These are phyloP conservation scores for Morpho deidamia DNA, from an alignment of 2,888 invertebrate genomes.

Conservation along the genomic window DNA sequence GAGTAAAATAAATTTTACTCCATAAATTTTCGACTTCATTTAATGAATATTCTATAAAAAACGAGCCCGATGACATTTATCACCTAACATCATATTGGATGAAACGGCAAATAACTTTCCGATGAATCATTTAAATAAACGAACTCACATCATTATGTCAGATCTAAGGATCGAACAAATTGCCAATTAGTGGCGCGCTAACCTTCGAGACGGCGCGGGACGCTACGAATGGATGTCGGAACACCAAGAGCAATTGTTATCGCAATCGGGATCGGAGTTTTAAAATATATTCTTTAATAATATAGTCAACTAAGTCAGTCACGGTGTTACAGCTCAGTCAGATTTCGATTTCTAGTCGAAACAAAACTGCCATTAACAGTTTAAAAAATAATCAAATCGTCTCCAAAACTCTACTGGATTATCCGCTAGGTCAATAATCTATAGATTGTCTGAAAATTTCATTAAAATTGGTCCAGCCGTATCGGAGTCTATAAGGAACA, in stretches of 20 bases:
- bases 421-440: no score
- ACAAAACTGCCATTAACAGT: no score
- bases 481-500: no score
- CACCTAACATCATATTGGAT: slow-evolving; percentile 19
- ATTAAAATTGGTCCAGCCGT: no score
- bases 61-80: slow-evolving; percentile 30
- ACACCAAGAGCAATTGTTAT: slow-evolving; percentile 6
- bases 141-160: slow-evolving; percentile 75
- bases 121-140: slow-evolving; percentile 77
- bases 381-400: no score
- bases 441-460: no score
- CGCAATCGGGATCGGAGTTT: slow-evolving; percentile 1
- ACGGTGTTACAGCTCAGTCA: no score
- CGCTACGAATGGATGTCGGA: slow-evolving; percentile 32
- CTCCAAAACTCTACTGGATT: no score
- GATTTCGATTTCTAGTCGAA: no score
- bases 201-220: slow-evolving; percentile 39
- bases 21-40: no score
- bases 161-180: slow-evolving; percentile 78
- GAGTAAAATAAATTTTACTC: no score
- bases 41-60: slow-evolving; percentile 20
- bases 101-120: slow-evolving; percentile 53
- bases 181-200: slow-evolving; percentile 70
- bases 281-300: background rate
- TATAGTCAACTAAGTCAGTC: no score